Conservation (phyloP, 2,113 vertebrate genomes). For the Bubo scandiacus region DNA sequence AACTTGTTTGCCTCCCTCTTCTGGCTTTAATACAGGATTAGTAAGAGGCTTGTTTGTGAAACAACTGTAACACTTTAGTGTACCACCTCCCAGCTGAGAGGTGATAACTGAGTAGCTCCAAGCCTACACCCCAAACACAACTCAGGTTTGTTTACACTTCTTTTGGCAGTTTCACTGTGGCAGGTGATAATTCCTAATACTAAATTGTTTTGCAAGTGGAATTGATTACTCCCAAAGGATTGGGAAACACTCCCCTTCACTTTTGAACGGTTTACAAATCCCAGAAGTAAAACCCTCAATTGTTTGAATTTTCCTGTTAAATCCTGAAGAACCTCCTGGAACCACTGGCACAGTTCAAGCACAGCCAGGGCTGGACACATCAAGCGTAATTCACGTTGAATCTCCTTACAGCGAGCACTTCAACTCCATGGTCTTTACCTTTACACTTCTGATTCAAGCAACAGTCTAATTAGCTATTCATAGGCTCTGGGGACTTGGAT, state of each 20-base stretch:
- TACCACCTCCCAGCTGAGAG: constrained; percentile 14
- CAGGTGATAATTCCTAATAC: constrained; percentile 23
- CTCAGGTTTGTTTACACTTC: neutral
- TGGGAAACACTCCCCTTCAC: neutral
- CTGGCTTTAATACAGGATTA: constrained; percentile 29
- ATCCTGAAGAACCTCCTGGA: neutral
- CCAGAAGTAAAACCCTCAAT: neutral
- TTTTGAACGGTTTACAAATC: neutral
- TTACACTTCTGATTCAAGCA: neutral
- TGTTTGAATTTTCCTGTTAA: neutral
- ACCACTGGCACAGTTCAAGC: neutral
- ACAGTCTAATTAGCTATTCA: neutral
- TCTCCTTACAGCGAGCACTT: neutral
- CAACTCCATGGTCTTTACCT: neutral
- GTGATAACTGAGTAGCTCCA: neutral
- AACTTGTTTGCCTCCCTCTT: constrained; percentile 34
- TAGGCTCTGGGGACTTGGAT: neutral
- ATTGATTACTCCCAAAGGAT: neutral
- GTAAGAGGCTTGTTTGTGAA: constrained; percentile 46
- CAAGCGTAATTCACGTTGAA: neutral
- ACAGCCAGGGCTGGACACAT: neutral
- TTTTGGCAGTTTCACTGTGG: constrained; percentile 16
- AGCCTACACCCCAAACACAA: constrained; percentile 1
- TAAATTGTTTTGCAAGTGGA: neutral
- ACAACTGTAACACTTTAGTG: neutral